Percentiles rank a stretch among this genome's conserved stretches.
Evolutionary conservation across 2,888 invertebrate species (phyloP).

Genomic region (Nomada fabriciana): DNA sequence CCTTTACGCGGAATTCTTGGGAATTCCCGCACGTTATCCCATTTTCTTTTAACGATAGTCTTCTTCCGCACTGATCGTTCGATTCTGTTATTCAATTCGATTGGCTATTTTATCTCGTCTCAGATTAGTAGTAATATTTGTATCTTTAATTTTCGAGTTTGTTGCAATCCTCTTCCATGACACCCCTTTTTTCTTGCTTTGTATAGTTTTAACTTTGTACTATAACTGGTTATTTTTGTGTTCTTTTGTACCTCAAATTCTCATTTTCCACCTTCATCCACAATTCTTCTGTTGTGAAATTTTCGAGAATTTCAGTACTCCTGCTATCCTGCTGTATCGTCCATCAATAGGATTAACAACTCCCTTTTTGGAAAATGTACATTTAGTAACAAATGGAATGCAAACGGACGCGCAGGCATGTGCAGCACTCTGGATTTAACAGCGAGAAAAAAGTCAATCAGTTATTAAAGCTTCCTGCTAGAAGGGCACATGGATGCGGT

Average conservation of each 20-base stretch:
- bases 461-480: neutral
- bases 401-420: slow-evolving; percentile 1
- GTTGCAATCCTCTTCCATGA: no score
- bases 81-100: no score
- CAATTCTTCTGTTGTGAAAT: neutral
- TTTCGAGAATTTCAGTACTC: slow-evolving; percentile 40
- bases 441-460: neutral
- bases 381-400: slow-evolving; percentile 28
- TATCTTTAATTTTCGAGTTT: no score
- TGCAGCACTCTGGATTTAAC: slow-evolving; percentile 22
- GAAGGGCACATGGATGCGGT: neutral
- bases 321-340: slow-evolving; percentile 31
- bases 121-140: no score
- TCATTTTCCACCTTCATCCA: neutral
- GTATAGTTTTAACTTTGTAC: no score
- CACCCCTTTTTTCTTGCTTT: no score
- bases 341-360: slow-evolving; percentile 24
- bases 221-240: no score
- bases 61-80: no score
- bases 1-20: neutral
- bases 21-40: no score
- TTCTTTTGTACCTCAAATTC: neutral
- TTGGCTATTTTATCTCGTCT: no score
- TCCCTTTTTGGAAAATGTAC: slow-evolving; percentile 43
- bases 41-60: no score